Conservation (phyloP, 2,113 vertebrate species). For the Halcyon malimbica region DNA sequence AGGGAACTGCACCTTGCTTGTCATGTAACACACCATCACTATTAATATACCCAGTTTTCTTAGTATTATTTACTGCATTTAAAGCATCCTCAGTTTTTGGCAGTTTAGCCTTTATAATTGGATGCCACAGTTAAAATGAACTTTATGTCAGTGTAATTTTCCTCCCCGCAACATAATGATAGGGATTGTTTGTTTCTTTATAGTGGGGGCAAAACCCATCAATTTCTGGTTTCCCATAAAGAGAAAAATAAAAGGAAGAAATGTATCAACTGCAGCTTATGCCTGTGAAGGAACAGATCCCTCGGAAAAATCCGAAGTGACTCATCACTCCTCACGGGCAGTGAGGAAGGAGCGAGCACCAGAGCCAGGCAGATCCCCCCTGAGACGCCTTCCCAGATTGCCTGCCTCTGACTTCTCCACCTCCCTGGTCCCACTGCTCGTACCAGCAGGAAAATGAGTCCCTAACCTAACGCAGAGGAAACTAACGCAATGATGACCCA, state of each 20-base stretch:
- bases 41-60: neutral
- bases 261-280: neutral
- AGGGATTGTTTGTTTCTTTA: constrained; percentile 23
- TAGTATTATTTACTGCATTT: neutral
- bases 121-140: neutral
- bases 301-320: neutral
- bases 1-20: neutral
- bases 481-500: neutral
- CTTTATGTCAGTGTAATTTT: neutral
- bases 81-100: neutral
- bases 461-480: neutral
- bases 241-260: neutral
- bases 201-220: neutral
- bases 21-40: neutral
- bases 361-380: neutral
- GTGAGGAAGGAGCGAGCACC: neutral
- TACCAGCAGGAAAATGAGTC: neutral
- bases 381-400: neutral
- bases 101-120: neutral
- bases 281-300: neutral
- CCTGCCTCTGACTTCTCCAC: neutral
- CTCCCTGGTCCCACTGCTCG: neutral
- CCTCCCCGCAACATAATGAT: neutral
- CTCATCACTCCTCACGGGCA: neutral
- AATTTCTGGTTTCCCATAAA: neutral